Conservation (phyloP, 2,113 vertebrate species). For the Salminus brasiliensis region DNA sequence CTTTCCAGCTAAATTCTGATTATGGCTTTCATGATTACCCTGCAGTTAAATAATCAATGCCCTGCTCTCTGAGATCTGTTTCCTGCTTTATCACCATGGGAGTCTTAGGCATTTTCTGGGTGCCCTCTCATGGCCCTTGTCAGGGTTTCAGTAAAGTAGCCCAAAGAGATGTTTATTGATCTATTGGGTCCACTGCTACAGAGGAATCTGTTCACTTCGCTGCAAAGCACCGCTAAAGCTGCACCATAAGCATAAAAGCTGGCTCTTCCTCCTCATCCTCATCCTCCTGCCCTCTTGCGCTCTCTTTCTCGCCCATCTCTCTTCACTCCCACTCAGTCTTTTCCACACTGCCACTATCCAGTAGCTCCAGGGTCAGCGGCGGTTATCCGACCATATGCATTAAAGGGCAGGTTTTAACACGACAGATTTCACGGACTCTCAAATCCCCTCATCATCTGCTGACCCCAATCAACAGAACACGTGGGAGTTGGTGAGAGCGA, state of each 20-base stretch:
- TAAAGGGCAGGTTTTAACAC: constrained; percentile 46
- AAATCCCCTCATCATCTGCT: constrained; percentile 52
- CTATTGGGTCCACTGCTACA: not conserved
- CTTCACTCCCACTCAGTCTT: not conserved
- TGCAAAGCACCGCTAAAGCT: not conserved
- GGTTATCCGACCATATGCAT: constrained; percentile 38
- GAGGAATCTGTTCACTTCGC: constrained; percentile 3
- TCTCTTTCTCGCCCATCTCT: not conserved
- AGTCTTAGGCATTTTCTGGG: constrained; percentile 3
- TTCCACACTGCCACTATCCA: constrained; percentile 31
- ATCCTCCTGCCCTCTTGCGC: constrained; percentile 14
- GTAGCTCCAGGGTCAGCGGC: constrained; percentile 42
- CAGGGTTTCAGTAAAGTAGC: not conserved
- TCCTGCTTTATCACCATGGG: not conserved
- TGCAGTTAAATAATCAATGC: constrained; percentile 40
- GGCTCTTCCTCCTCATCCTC: not conserved
- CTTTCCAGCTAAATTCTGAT: constrained; percentile 30
- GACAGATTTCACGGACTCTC: constrained; percentile 18
- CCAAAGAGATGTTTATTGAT: constrained; percentile 6
- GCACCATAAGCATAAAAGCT: constrained; percentile 8
- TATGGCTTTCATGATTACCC: constrained; percentile 28
- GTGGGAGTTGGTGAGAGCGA: not conserved
- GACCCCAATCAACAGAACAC: constrained; percentile 46
- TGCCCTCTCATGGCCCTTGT: not conserved
- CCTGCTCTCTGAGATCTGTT: constrained; percentile 13